These are phyloP conservation scores for Polylopha cassiicola DNA, from an alignment of 2,888 invertebrate genomes.

Conservation along the genomic window DNA sequence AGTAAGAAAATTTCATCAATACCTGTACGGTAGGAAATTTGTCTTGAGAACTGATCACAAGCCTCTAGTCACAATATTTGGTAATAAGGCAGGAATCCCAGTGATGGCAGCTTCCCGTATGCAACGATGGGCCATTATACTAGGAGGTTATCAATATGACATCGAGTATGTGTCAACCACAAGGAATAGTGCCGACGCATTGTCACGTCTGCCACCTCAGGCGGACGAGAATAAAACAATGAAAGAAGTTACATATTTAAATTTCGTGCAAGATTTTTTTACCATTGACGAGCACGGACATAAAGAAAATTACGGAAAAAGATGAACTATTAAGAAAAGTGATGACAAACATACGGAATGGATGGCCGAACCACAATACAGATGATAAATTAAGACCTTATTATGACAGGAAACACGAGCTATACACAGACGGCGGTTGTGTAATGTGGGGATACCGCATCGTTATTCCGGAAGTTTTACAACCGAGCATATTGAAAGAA, in stretches of 20 bases:
- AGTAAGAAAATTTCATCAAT: constrained; percentile 2
- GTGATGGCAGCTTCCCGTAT: neutral
- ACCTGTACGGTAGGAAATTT: constrained; percentile 1
- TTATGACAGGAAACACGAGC: constrained; percentile 3
- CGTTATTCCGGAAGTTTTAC: constrained; percentile 2
- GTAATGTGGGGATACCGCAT: constrained; percentile 18
- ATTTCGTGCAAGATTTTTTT: constrained; percentile 4
- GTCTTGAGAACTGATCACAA: constrained; percentile 1
- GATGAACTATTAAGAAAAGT: constrained; percentile 8
- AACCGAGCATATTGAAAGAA: neutral
- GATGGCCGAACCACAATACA: constrained; percentile 6
- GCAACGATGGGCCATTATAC: neutral
- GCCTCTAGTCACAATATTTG: neutral
- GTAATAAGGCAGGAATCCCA: neutral
- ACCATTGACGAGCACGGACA: neutral
- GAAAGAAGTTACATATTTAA: constrained; percentile 4
- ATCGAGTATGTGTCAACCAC: neutral
- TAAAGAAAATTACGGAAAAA: neutral
- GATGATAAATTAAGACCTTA: constrained; percentile 5
- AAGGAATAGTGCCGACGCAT: neutral
- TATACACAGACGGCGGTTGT: constrained; percentile 5
- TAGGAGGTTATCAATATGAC: neutral
- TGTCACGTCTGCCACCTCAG: neutral
- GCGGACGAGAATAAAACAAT: neutral
- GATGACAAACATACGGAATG: constrained; percentile 1